Evolutionary conservation across 2,113 vertebrate genomes (phyloP).

Genomic region (Oryzias javanicus): DNA sequence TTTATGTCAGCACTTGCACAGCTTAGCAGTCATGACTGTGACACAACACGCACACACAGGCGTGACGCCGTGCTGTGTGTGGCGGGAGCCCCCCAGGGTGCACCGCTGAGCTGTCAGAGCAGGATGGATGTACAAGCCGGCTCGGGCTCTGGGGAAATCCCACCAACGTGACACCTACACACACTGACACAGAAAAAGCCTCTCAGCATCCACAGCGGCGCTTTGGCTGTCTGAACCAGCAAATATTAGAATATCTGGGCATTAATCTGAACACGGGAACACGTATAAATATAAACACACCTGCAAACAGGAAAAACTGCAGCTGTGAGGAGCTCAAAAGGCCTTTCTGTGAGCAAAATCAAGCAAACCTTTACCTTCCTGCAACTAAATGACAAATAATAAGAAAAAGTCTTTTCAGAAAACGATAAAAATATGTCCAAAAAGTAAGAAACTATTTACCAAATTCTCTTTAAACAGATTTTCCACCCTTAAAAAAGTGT

Average conservation of each 20-base stretch:
- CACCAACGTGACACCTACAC: slow-evolving; percentile 53
- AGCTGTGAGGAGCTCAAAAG: slow-evolving; percentile 27
- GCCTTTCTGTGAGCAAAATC: slow-evolving; percentile 22
- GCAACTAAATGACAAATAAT: too few relatives aligned
- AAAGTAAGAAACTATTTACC: too few relatives aligned
- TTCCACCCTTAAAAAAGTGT: slow-evolving; percentile 14
- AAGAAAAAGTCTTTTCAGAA: too few relatives aligned
- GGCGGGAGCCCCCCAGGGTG: slow-evolving; percentile 47
- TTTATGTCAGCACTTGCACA: slow-evolving; percentile 44
- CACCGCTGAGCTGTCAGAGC: slow-evolving; percentile 67
- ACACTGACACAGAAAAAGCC: neutral
- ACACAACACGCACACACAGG: slow-evolving; percentile 25
- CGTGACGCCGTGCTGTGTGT: slow-evolving; percentile 45
- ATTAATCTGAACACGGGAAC: slow-evolving; percentile 17
- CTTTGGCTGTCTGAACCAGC: slow-evolving; percentile 19
- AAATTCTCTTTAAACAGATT: neutral
- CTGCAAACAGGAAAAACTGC: slow-evolving; percentile 7
- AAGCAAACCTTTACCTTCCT: too few relatives aligned
- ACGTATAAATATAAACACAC: slow-evolving; percentile 11
- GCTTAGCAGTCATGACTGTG: slow-evolving; percentile 54
- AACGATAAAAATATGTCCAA: too few relatives aligned
- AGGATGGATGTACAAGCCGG: slow-evolving; percentile 73
- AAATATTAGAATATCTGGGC: slow-evolving; percentile 31
- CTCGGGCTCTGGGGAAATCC: slow-evolving; percentile 72
- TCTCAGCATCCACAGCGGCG: slow-evolving; percentile 15